Evolutionary conservation across 2,113 vertebrate species (phyloP), one percentile per base, ranked within the genome.

Genomic region (Vidua macroura): DNA sequence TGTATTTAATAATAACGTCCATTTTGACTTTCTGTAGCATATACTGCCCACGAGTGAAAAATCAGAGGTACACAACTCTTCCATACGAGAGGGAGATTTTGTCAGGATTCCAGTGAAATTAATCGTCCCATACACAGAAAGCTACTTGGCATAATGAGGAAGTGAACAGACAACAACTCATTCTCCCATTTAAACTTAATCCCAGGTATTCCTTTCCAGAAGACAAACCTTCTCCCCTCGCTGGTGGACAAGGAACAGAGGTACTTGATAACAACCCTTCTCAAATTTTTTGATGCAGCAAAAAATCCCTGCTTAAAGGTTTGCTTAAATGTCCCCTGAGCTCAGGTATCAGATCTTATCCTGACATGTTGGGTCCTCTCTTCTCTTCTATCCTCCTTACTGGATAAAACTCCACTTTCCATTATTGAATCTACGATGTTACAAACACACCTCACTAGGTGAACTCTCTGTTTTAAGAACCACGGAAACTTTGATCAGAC

Each of bases 401-500:
- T 66, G 58, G 33, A 15, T 63, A 78, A 72, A 91, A 68, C 19
- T 23, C 35, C 3, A 6, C 52, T 88, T 55, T 48, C 33, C 51
- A 37, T 41, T 49, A 56, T 33, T 23, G 30, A 33, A 62, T n/a
- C 44, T 51, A 7, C 0, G 0, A n/a, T 56, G 27, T 19, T 53
- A 67, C 64, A 80, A 56, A 74, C 49, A 43, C 15, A 63, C 33
- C 44, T 80, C 72, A 60, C 30, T 30, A 58, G 24, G 27, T 25
- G 44, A 92, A 30, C 30, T 19, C 39, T 74, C 15, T 13, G 2
- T 31, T 59, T 59, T 20, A 64, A 22, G 37, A 8, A 41, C 33
- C 28, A 78, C 22, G 59, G 35, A 80, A 78, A 48, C 53, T 68
- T 83, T 48, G 20, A 87, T 24, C 58, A 85, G 41, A 56, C 6